Percentiles rank a stretch among this genome's conserved stretches.
These are phyloP conservation scores for Carassius carassius DNA, from an alignment of 2,113 vertebrate species.

Conservation along the genomic window DNA sequence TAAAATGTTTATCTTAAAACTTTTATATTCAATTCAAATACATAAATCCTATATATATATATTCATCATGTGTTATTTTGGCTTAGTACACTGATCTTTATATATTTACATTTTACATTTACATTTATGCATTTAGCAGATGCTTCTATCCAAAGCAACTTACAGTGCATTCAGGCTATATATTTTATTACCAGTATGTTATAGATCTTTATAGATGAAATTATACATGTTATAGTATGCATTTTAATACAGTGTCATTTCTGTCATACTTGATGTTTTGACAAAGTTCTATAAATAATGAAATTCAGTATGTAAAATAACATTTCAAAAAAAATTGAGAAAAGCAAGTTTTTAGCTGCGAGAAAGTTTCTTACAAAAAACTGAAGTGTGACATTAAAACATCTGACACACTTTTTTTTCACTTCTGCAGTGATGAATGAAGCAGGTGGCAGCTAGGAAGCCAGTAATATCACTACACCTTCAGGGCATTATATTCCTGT, in stretches of 20 bases:
- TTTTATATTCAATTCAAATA: too few species aligned
- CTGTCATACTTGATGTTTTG: background rate
- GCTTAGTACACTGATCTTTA: background rate
- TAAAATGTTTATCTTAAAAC: too few species aligned
- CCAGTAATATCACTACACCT: conserved; percentile 31
- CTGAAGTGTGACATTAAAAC: background rate
- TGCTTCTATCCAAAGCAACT: too few species aligned
- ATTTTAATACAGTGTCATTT: background rate
- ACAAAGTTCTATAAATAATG: conserved; percentile 7
- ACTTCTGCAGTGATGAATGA: background rate
- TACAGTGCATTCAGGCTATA: too few species aligned
- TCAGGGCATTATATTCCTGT: conserved; percentile 45
- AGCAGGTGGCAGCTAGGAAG: background rate
- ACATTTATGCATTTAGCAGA: too few species aligned
- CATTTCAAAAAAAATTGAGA: background rate
- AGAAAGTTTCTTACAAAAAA: background rate
- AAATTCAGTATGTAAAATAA: background rate
- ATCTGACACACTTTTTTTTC: conserved; percentile 15
- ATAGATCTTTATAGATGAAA: background rate
- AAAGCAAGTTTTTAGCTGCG: background rate
- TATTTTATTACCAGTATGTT: too few species aligned
- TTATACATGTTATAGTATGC: background rate
- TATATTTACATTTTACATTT: too few species aligned
- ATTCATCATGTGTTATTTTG: background rate
- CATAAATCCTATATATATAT: too few species aligned